Evolutionary conservation across 35 echinoderm and acorn worm genomes (phyloP), one percentile per base, ranked within the genome.

Genomic region (Lytechinus variegatus): DNA sequence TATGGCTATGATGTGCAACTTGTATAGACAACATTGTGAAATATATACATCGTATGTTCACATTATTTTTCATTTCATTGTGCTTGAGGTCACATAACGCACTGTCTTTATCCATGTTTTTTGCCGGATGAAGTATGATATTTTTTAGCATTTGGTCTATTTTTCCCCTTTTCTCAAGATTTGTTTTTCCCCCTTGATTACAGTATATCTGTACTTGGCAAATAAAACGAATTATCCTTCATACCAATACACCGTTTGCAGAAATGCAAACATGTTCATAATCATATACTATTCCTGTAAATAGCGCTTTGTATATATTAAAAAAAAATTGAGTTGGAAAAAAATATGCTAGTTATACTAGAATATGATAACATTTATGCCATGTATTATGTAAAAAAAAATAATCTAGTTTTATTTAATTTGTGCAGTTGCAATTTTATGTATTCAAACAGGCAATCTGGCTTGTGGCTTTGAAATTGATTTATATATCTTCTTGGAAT

Each of bases 401-500:
- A 24, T 79, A 72, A 24, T 72, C 61, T 72, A 79, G 66, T 79
- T 79, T 79, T 21, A 79, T 79, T 79, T 79, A 79, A 79, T 79
- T 79, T 79, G 66, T 79, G 66, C 66, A 19, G 66, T 79, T 79
- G 66, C 66, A n/a, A n/a, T 79, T 79, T 79, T 79, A 79, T 79
- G 66, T 79, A 79, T 79, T 79, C 66, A 79, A 79, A 79, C n/a
- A 24, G n/a, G 66, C 13, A 11, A 21, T 21, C 3, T 72, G 14
- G 14, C 66, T 79, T 8, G 16, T 79, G 19, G 19, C 66, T 79
- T 79, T 79, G 66, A 24, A 79, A 79, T 79, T 79, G 66, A 79
- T 79, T 79, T 79, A 24, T n/a, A 79, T n/a, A 79, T 79, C 66
- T 79, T 79, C 66, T 79, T 79, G 66, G 66, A 79, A n/a, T 19